Evolutionary conservation across 1,140 invertebrate species (phyloP), one percentile per base, ranked within the genome.

Genomic region (Drosophila equinoxialis): DNA sequence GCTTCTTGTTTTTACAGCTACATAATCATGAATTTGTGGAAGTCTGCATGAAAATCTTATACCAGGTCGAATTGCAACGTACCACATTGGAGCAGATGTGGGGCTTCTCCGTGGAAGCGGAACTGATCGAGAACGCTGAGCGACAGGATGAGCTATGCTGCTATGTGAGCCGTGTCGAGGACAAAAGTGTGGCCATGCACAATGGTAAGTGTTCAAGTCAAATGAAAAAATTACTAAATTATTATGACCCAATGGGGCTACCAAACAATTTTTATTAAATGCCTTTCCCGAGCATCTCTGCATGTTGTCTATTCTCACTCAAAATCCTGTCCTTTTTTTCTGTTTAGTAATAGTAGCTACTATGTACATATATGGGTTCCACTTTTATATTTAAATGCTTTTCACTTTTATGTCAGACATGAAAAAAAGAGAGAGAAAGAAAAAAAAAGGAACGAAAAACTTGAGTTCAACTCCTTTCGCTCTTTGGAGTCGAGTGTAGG

Each of bases 41-140:
- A 93, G 97, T 99, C 13, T 98, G 98, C 93, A 97, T 97, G 76
- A 99, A 99, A 93, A 97, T 98, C 84, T 94, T 99, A 67, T 99
- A 99, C 93, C 98, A 99, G 95, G 97, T 99, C 68, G 98, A 99
- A 92, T 93, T 99, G 81, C 96, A 97, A 68, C 94, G 97, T 65
- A 96, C 94, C 63, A 97, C 96, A 11, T 93, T 98, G 74, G 97
- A 98, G 81, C 97, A 98, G 92, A 98, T 98, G 96, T 99, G 98
- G 96, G 98, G 98, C 68, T 98, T 99, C 93, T 98, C 97, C 66
- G 98, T 99, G 26, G 98, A 99, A 92, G 98, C 98, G 3, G 98
- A 99, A 93, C 94, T 99, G 57, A 98, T 98, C 66, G 98, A 99
- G 93, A 98, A 99, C 93, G 95, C 96, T 13, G 98, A 99, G 92